Conservation (phyloP, 2,113 vertebrate species). For the Apeltes quadracus region DNA sequence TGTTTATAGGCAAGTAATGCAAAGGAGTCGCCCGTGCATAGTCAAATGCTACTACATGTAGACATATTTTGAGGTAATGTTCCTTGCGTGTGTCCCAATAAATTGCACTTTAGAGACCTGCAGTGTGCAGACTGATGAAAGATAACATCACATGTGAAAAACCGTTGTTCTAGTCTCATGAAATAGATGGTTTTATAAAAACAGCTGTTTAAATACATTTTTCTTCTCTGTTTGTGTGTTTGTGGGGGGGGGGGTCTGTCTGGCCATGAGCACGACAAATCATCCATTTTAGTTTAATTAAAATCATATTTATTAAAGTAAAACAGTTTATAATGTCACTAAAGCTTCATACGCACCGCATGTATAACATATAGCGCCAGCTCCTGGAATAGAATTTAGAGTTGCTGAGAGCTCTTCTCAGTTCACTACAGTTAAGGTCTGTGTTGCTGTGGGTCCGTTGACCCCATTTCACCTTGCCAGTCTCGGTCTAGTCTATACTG, state of each 20-base stretch:
- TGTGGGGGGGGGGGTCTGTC: no score
- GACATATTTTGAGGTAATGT: not conserved
- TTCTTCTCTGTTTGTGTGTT: not conserved
- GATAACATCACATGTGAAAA: not conserved
- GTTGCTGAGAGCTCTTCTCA: not conserved
- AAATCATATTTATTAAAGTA: no score
- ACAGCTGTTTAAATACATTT: not conserved
- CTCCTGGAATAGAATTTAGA: not conserved
- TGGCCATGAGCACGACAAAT: not conserved
- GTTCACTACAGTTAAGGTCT: not conserved
- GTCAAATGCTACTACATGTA: not conserved
- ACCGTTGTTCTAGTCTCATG: not conserved
- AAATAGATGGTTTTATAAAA: slow-evolving; percentile 11
- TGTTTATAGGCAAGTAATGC: not conserved
- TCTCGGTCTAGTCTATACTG: no score
- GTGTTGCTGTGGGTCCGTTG: not conserved
- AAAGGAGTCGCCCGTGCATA: not conserved
- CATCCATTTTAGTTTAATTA: not conserved
- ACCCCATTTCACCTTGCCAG: not conserved
- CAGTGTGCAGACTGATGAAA: not conserved
- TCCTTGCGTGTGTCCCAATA: no score
- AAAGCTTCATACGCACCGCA: no score
- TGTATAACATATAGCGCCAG: not conserved
- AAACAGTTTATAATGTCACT: no score
- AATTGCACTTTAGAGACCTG: no score